Base-by-base conservation (phyloP, 1,140 invertebrate genomes). In the Papilio aristodemus region DNA sequence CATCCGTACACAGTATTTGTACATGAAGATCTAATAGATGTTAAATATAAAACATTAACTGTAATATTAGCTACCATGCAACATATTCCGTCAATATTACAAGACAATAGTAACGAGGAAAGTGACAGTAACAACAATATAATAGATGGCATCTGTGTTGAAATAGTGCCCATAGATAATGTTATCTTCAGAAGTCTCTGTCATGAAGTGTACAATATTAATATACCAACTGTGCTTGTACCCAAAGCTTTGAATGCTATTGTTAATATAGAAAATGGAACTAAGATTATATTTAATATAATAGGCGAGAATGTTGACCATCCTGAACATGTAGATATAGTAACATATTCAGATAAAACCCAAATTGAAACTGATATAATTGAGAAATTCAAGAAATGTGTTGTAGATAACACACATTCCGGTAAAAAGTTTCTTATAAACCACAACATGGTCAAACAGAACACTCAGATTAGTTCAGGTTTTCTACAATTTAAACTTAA, bases 391-490 rank as follows among this genome's bases (percentile, higher is more conserved):
- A 92, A 94, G 74, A 85, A 92, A 75, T 95, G 93, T 77, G 86
- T 95, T 0, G 91, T 91, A 59, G 83, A 92, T 10, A 87, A 83
- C 70, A 93, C 93, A 19, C 90, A 87, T 78, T 75, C 91, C 0
- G 79, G 89, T 17, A 91, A 92, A 71, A 80, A 94, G 70, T 81
- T 95, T 63, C 76, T 95, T 1, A 95, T 95, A 85, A 92, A 94
- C 46, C 84, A 93, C 71, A 89, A 93, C 46, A 88, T 91, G 39
- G 85, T 95, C 2, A 91, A 92, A 13, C 84, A 95, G 8, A 92
- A 93, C 17, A 85, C 87, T 36, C 87, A 92, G 39, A 88, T 85
- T 38, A 74, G 87, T 59, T 78, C 77, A 46, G 92, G 93, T 0
- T 92, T 88, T 71, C 38, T 91, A 25, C 83, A 81, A 68, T 89